These are phyloP conservation scores for Cheilosia variabilis DNA, from an alignment of 2,888 invertebrate genomes.

Conservation along the genomic window DNA sequence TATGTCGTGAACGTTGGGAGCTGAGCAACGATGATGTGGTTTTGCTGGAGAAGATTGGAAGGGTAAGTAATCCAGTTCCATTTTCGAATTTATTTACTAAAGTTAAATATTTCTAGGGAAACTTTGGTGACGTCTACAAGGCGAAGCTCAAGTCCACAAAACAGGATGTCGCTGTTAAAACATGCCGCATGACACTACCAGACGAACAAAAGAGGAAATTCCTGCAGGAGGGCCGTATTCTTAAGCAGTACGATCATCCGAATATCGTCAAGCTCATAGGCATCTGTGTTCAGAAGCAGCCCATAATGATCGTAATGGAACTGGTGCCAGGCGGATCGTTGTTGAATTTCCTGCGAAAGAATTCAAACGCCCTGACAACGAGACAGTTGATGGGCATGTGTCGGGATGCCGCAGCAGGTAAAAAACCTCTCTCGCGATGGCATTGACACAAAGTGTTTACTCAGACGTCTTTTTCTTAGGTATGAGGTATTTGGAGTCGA, in stretches of 20 bases:
- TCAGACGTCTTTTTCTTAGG: slow-evolving; percentile 78
- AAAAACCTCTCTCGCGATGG: slow-evolving; percentile 4
- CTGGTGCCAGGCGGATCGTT: slow-evolving; percentile 95
- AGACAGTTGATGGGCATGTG: slow-evolving; percentile 94
- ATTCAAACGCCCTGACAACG: slow-evolving; percentile 87
- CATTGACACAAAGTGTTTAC: background rate
- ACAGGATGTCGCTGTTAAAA: slow-evolving; percentile 97
- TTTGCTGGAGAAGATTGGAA: slow-evolving; percentile 95
- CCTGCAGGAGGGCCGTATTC: slow-evolving; percentile 96
- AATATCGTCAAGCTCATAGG: slow-evolving; percentile 98
- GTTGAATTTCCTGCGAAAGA: slow-evolving; percentile 93
- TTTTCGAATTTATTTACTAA: background rate
- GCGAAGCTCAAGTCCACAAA: slow-evolving; percentile 92
- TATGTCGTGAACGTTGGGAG: slow-evolving; percentile 96
- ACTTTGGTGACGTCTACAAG: slow-evolving; percentile 98
- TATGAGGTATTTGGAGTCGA: slow-evolving; percentile 97
- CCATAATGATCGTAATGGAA: slow-evolving; percentile 99
- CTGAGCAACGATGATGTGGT: slow-evolving; percentile 97
- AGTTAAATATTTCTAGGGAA: slow-evolving; percentile 87
- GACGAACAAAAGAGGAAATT: slow-evolving; percentile 98
- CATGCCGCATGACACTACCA: slow-evolving; percentile 95
- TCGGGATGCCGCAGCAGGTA: slow-evolving; percentile 94
- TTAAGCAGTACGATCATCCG: slow-evolving; percentile 98
- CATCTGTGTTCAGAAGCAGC: slow-evolving; percentile 98
- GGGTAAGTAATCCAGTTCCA: slow-evolving; percentile 86